Base-by-base conservation (phyloP, 2,888 invertebrate species). In the Campoplex capitator region DNA sequence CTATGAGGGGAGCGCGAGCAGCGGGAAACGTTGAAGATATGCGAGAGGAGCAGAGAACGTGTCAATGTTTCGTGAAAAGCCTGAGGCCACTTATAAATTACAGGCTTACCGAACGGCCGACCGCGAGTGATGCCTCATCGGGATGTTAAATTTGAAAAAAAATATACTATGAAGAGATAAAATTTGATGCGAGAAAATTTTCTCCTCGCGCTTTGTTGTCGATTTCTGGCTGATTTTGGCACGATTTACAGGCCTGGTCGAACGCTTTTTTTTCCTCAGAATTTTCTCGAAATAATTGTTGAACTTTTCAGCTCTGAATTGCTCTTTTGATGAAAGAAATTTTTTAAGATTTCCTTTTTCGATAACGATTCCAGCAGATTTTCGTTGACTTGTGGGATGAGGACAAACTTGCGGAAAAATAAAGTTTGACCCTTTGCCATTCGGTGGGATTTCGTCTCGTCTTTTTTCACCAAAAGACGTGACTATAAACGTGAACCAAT, bases 61-160 rank as follows among this genome's bases (percentile, higher is more conserved):
- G 88, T 90, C 89, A 89, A 89, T 89, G 88, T 89, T 88, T 89
- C 84, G 88, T 86, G 89, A 77, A 89, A 88, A 89, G 89, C 90
- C 89, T 83, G 86, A 88, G 89, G 90, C 89, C 86, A 82, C 83
- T 89, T 85, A 81, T 85, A 88, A 89, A 90, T 90, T 88, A 88
- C 89, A 89, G 86, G 80, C 88, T 84, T 83, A 48, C 84, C 82
- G 83, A 32, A 86, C 82, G 88, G 73, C 86, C 86, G 88, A 78
- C 28, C 82, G 58, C 42, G 78, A 35, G 82, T 23, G 23, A 23
- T 23, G 23, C n/a, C 74, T 74, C 28, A 54, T 78, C 35, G 67
- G 54, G 75, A 35, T 51, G 67, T 23, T 54, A 23, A 73, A n/a
- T 51, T 3, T 28, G 9, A 42, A 42, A 42, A 42, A 42, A 42